These are phyloP conservation scores for Lepidotrigona ventralis DNA, from an alignment of 1,140 invertebrate genomes.

Conservation along the genomic window DNA sequence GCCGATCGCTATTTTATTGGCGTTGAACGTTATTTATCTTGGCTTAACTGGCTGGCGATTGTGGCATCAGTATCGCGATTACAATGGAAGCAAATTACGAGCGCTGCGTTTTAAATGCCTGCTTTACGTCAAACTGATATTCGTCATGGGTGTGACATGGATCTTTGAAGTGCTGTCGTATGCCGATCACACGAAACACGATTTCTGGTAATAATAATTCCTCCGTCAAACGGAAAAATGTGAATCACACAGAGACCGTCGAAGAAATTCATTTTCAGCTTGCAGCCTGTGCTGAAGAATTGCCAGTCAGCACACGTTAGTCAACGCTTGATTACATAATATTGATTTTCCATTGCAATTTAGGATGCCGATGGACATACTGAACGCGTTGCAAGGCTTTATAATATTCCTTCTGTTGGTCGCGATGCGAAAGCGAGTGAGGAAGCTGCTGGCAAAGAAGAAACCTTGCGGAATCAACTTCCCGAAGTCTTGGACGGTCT, in stretches of 20 bases:
- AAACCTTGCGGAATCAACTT: conserved; percentile 73
- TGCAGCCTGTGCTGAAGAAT: too few relatives aligned
- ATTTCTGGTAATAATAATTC: conserved; percentile 65
- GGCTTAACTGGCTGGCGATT: conserved; percentile 80
- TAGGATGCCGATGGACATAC: conserved; percentile 83
- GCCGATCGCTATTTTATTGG: conserved; percentile 81
- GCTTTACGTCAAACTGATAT: conserved; percentile 85
- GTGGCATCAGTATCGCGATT: conserved; percentile 80
- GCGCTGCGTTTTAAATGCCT: conserved; percentile 82
- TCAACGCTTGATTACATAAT: neutral
- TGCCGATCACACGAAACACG: conserved; percentile 37
- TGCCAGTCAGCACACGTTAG: neutral
- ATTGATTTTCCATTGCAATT: conserved; percentile 50
- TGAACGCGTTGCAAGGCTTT: conserved; percentile 85
- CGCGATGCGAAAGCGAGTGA: conserved; percentile 82
- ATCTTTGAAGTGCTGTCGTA: conserved; percentile 84
- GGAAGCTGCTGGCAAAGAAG: conserved; percentile 79
- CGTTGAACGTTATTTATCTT: conserved; percentile 82
- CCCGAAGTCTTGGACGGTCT: conserved; percentile 78
- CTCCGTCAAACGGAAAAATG: neutral
- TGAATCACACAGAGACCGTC: neutral
- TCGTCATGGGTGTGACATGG: conserved; percentile 88
- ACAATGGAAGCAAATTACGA: conserved; percentile 80
- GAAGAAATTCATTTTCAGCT: neutral
- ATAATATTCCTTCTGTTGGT: conserved; percentile 85